These are phyloP conservation scores for Parnassius mnemosyne DNA, from an alignment of 2,888 invertebrate species.

Conservation along the genomic window DNA sequence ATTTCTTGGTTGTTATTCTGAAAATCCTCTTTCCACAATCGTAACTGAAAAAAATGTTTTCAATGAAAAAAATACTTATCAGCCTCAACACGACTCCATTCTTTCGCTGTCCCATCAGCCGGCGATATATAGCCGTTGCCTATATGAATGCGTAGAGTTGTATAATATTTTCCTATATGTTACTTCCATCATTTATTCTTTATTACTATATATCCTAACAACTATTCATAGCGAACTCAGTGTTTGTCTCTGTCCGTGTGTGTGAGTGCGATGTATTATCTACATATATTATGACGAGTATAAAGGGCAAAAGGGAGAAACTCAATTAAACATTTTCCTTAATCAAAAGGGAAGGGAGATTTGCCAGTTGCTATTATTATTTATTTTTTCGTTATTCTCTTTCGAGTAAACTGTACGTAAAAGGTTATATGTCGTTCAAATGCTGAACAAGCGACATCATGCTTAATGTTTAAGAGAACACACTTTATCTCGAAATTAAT, in stretches of 20 bases:
- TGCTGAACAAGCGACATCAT: no score
- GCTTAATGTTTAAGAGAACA: no score
- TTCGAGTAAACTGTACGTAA: not conserved
- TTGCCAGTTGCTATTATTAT: constrained; percentile 32
- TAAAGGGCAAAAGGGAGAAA: constrained; percentile 40
- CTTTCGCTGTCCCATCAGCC: constrained; percentile 33
- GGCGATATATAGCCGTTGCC: constrained; percentile 64
- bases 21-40: no score
- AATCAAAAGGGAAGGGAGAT: constrained; percentile 51
- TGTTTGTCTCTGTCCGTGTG: constrained; percentile 48
- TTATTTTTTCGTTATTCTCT: constrained; percentile 27
- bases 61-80: not conserved
- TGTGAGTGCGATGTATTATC: constrained; percentile 35
- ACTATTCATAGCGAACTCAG: constrained; percentile 61
- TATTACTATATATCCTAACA: constrained; percentile 72
- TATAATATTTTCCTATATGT: constrained; percentile 80
- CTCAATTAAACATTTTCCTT: constrained; percentile 75
- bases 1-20: no score
- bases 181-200: constrained; percentile 80
- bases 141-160: constrained; percentile 75
- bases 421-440: not conserved
- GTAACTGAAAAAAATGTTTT: no score
- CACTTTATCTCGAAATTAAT: no score
- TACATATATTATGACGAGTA: constrained; percentile 22
- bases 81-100: constrained; percentile 41